Evolutionary conservation across 2,113 vertebrate species (phyloP), one percentile per base, ranked within the genome.

Genomic region (Melanocharis versteri): DNA sequence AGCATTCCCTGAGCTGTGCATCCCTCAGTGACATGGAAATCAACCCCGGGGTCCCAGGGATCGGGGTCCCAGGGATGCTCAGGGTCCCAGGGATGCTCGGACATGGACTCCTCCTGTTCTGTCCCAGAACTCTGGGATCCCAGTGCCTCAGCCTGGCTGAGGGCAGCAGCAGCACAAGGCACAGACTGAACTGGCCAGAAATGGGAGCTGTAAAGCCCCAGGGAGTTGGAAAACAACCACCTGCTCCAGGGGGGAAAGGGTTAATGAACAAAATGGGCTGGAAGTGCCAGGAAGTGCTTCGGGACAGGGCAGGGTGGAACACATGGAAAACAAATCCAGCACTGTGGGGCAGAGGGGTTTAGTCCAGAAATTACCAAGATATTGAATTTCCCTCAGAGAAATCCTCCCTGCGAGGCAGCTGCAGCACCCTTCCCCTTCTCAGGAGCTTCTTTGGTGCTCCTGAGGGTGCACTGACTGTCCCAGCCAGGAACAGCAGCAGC

Each of bases 281-380:
- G 31, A 78, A 61, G 7, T 66, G 56, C 56, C 75, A 75, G 61
- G 60, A 30, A 45, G 33, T 5, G 2, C 27, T 62, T 21, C 0
- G 0, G 15, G 66, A 75, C 35, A 75, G 35, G 35, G 30, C 11
- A 1, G 23, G 24, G n/a, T 44, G 37, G 69, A 90, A 77, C 16
- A 82, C 1, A 0, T 1, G 7, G 35, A 76, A 54, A 79, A 44
- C 13, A 57, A 82, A 88, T 48, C 5, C 37, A 65, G 8, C 47
- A 42, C 45, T 7, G 3, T 0, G 0, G 16, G 35, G n/a, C 27
- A 18, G 24, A 35, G 40, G 4, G n/a, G 3, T 60, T 76, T 76
- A 35, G 26, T 33, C 33, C 28, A 83, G 30, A 51, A 87, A 69
- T 56, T 11, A 35, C 13, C 17, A 56, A 77, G 28, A 42, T 13